A percentile compares a stretch with the other conserved stretches of the same genome.
phyloP scores from a whole-genome alignment of 1,140 invertebrate genomes.

The Plectus sambesii region DNA sequence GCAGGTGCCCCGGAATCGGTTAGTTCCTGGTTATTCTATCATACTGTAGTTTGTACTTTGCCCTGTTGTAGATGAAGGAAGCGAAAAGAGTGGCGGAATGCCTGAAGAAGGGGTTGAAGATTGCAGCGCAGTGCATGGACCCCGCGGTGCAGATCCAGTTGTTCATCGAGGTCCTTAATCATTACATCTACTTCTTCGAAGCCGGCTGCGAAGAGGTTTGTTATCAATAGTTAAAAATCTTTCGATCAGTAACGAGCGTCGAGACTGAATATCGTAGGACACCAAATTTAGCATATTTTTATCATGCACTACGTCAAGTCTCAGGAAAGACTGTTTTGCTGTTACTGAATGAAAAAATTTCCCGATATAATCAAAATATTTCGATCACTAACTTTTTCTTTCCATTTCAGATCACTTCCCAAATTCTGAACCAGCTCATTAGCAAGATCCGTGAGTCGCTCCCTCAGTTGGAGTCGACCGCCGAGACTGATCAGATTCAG shows the following conservation, averaged over 20 bases:
- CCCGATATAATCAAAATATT: no score
- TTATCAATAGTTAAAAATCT: no score
- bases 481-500: constrained; percentile 88
- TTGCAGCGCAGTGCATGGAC: constrained; percentile 94
- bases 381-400: no score
- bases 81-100: constrained; percentile 82
- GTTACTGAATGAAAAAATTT: no score
- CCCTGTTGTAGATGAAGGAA: constrained; percentile 58
- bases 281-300: no score
- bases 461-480: constrained; percentile 76
- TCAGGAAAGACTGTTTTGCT: no score
- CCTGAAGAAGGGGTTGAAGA: constrained; percentile 82
- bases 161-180: constrained; percentile 82
- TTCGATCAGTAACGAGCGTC: no score
- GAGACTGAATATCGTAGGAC: no score
- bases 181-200: constrained; percentile 86
- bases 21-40: constrained; percentile 14
- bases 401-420: constrained; percentile 55
- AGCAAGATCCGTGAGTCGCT: constrained; percentile 80
- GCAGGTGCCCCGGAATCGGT: constrained; percentile 45
- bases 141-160: constrained; percentile 87
- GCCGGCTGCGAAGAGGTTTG: constrained; percentile 70
- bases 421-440: constrained; percentile 72
- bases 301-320: no score
- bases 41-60: constrained; percentile 21